phyloP scores from a whole-genome alignment of 2,888 invertebrate genomes.

The Epinotia demarniana region DNA sequence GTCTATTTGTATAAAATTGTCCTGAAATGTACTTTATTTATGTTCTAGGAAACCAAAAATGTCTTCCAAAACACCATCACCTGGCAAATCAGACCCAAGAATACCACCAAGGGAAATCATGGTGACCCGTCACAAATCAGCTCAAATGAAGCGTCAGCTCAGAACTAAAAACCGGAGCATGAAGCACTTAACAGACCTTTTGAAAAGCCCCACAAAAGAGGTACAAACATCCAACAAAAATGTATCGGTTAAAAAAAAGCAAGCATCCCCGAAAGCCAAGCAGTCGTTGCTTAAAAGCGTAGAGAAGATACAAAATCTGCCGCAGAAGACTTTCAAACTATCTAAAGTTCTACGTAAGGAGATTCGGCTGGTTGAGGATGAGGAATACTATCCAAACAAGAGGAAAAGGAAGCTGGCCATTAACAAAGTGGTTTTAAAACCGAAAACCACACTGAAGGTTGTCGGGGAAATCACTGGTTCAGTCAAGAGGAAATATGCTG shows the following conservation, averaged over 20 bases:
- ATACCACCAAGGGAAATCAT: slow-evolving; percentile 57
- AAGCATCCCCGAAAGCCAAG: slow-evolving; percentile 41
- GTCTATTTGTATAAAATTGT: background rate
- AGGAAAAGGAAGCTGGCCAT: slow-evolving; percentile 54
- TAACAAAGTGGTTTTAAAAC: slow-evolving; percentile 62
- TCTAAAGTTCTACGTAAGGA: slow-evolving; percentile 25
- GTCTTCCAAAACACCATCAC: slow-evolving; percentile 48
- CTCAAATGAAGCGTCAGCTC: slow-evolving; percentile 55
- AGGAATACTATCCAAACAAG: slow-evolving; percentile 66
- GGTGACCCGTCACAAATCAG: slow-evolving; percentile 61
- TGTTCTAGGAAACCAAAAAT: slow-evolving; percentile 45
- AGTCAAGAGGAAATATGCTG: slow-evolving; percentile 65
- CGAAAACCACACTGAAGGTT: slow-evolving; percentile 61
- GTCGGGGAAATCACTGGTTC: slow-evolving; percentile 54
- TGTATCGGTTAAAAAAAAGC: slow-evolving; percentile 45
- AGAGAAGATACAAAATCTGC: slow-evolving; percentile 44
- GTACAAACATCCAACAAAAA: slow-evolving; percentile 31
- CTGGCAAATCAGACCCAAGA: slow-evolving; percentile 46
- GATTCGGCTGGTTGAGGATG: slow-evolving; percentile 22
- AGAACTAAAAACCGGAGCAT: slow-evolving; percentile 50
- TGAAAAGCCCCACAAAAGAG: slow-evolving; percentile 49
- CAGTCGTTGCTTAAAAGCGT: slow-evolving; percentile 44
- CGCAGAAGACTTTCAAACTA: slow-evolving; percentile 34
- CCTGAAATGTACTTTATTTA: background rate
- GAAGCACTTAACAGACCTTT: slow-evolving; percentile 47